Percentiles rank a stretch among this genome's conserved stretches.
Evolutionary conservation across 2,113 vertebrate genomes (phyloP).

Genomic region (Lepus europaeus): DNA sequence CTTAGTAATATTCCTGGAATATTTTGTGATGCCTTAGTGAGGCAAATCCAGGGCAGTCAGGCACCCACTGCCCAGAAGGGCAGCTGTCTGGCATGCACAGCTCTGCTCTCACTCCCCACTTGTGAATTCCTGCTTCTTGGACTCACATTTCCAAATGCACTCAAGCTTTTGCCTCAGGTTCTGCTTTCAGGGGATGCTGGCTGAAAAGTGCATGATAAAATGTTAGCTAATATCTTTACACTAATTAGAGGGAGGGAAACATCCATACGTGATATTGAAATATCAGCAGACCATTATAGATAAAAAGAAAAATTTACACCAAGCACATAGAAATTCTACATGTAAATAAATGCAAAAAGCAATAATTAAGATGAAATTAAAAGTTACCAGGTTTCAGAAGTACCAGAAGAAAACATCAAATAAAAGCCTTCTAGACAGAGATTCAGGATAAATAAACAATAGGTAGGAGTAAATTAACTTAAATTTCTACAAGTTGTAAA

Average conservation of each 20-base stretch:
- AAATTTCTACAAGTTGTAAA: background rate
- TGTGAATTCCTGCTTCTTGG: background rate
- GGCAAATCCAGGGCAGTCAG: background rate
- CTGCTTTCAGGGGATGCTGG: background rate
- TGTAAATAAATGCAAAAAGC: constrained; percentile 23
- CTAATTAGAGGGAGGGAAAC: background rate
- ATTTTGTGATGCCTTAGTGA: background rate
- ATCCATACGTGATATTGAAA: constrained; percentile 34
- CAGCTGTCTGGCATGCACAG: background rate
- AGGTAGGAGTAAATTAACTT: constrained; percentile 2
- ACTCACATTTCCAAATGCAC: background rate
- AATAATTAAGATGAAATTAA: background rate
- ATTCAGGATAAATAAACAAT: constrained; percentile 26
- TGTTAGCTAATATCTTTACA: constrained; percentile 3
- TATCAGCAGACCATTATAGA: constrained; percentile 6
- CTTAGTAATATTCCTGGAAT: background rate
- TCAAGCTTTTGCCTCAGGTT: background rate
- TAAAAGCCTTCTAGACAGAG: background rate
- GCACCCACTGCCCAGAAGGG: background rate
- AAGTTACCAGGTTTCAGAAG: background rate
- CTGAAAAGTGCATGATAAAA: background rate
- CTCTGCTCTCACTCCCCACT: background rate
- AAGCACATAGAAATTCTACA: background rate
- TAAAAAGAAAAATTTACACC: constrained; percentile 20
- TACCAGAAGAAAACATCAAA: constrained; percentile 53